phyloP scores from a whole-genome alignment of 2,888 invertebrate genomes.

The Malthinus seriepunctatus region DNA sequence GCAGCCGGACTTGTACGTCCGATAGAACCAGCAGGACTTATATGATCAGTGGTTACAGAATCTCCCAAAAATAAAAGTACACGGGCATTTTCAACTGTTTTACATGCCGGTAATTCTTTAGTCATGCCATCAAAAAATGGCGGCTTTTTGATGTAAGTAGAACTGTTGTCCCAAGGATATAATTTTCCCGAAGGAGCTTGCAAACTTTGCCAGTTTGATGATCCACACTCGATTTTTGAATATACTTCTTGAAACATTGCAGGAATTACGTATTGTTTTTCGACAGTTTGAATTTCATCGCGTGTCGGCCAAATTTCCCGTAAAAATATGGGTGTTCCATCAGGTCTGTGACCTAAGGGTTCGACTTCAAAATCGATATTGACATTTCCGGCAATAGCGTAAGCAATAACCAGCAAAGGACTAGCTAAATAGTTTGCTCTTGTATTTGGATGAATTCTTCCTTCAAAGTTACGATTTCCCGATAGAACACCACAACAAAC shows the following conservation, averaged over 20 bases:
- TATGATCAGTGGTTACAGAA: slow-evolving; percentile 98
- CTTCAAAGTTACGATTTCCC: slow-evolving; percentile 98
- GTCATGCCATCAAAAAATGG: slow-evolving; percentile 83
- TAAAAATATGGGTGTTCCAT: slow-evolving; percentile 80
- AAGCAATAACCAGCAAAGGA: slow-evolving; percentile 96
- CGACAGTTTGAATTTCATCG: slow-evolving; percentile 86
- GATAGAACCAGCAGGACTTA: slow-evolving; percentile 97
- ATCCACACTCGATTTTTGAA: slow-evolving; percentile 81
- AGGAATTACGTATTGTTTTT: slow-evolving; percentile 87
- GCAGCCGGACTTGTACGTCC: slow-evolving; percentile 94
- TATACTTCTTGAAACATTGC: slow-evolving; percentile 96
- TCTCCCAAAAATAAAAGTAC: slow-evolving; percentile 89
- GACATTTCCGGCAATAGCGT: slow-evolving; percentile 94
- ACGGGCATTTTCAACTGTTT: slow-evolving; percentile 71
- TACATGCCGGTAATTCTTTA: slow-evolving; percentile 64
- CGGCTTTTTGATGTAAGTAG: slow-evolving; percentile 95
- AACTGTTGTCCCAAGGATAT: slow-evolving; percentile 88
- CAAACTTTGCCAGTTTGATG: slow-evolving; percentile 81
- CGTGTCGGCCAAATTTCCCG: slow-evolving; percentile 96
- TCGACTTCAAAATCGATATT: slow-evolving; percentile 93
- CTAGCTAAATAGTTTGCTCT: slow-evolving; percentile 97
- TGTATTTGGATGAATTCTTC: slow-evolving; percentile 95
- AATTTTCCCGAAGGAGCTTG: slow-evolving; percentile 78
- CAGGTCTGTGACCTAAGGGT: slow-evolving; percentile 68
- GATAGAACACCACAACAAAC: slow-evolving; percentile 96